Percentiles rank a stretch among this genome's conserved stretches.
Conservation (phyloP, 2,888 invertebrate genomes). For the Orthonevra nobilis region DNA sequence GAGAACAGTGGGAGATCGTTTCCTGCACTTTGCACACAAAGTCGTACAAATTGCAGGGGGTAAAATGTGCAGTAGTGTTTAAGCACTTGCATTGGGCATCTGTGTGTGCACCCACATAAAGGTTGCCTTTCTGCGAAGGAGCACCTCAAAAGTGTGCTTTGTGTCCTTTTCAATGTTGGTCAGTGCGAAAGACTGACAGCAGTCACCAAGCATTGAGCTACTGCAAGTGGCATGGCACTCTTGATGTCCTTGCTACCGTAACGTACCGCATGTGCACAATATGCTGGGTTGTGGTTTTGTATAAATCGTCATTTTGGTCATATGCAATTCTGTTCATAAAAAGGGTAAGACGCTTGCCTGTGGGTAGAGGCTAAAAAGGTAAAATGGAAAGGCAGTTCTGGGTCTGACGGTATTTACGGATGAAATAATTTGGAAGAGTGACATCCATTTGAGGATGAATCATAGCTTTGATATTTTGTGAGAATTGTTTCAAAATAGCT, state of each 20-base stretch:
- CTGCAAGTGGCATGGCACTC: conserved; percentile 67
- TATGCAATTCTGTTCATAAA: conserved; percentile 50
- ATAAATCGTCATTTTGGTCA: conserved; percentile 51
- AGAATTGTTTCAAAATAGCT: no score
- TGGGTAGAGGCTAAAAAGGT: conserved; percentile 6
- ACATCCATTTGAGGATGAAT: conserved; percentile 18
- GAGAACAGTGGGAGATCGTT: conserved; percentile 35
- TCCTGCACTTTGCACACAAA: conserved; percentile 51
- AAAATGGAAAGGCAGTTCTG: conserved; percentile 19
- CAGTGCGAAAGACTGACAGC: conserved; percentile 55
- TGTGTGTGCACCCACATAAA: conserved; percentile 38
- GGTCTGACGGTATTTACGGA: not conserved
- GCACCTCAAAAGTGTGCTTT: conserved; percentile 51
- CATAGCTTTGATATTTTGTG: conserved; percentile 3
- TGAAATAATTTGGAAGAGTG: no score
- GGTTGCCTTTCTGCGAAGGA: conserved; percentile 24
- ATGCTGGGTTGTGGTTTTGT: conserved; percentile 37
- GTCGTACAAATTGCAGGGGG: conserved; percentile 43
- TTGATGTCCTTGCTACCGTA: no score
- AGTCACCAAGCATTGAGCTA: conserved; percentile 18
- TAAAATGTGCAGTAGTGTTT: conserved; percentile 30
- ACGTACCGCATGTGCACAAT: conserved; percentile 12
- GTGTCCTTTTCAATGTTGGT: conserved; percentile 56
- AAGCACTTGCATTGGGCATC: conserved; percentile 20
- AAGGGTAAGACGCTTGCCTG: conserved; percentile 10